These are phyloP conservation scores for Psephotus haematonotus DNA, from an alignment of 2,113 vertebrate genomes.

Conservation along the genomic window DNA sequence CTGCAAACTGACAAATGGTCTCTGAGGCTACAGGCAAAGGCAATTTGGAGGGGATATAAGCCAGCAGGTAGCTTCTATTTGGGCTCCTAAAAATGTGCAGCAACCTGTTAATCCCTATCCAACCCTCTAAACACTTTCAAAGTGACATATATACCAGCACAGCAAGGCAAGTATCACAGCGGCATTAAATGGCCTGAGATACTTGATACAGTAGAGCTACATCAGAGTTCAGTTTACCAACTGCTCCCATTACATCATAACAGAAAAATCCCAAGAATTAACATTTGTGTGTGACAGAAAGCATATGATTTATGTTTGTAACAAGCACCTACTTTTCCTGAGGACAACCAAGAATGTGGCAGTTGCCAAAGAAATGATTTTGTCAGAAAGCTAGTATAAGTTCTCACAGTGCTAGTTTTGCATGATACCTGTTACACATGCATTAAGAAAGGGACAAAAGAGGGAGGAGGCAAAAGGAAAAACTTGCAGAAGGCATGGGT, in stretches of 20 bases:
- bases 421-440: background rate
- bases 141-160: background rate
- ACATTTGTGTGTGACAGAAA: background rate
- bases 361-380: background rate
- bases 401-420: background rate
- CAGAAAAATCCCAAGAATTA: background rate
- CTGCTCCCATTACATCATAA: background rate
- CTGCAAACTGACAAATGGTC: background rate
- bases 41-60: background rate
- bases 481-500: background rate
- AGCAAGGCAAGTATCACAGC: background rate
- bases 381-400: background rate
- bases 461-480: background rate
- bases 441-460: background rate
- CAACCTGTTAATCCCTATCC: background rate
- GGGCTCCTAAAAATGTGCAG: background rate
- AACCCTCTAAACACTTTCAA: background rate
- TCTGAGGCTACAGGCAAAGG: background rate
- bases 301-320: background rate
- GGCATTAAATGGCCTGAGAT: background rate
- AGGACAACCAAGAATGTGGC: background rate
- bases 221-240: background rate
- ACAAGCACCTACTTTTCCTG: background rate
- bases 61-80: background rate
- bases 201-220: background rate